Evolutionary conservation across 2,888 invertebrate genomes (phyloP), one percentile per base, ranked within the genome.

Genomic region (Macropis europaea): DNA sequence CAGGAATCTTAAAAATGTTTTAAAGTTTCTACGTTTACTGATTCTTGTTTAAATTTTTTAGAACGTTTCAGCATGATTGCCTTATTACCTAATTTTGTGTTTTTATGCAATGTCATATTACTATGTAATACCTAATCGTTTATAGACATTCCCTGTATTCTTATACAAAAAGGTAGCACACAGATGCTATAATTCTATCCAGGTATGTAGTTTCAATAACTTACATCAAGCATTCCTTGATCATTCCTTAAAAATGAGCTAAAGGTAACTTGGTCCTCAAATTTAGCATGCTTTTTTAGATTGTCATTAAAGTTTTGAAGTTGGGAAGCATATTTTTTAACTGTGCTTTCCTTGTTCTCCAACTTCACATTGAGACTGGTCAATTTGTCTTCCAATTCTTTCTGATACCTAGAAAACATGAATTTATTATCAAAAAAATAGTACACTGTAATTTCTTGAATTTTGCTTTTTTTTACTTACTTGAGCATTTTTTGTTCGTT

Each of bases 331-430:
- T 75, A 83, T 57, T 76, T 79, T 17, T 82, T 77, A 60, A 84
- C 76, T 19, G 79, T 80, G 42, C 84, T 81, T 52, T 88, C 86
- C 62, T 85, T 86, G 11, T 59, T 13, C 36, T 59, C 32, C 52
- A 87, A 67, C 67, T 86, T 76, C 53, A 76, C 79, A 24, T 79
- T 82, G 30, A 87, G 75, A 59, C 82, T 73, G 9, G 57, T 60
- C 42, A 87, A 30, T 76, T 83, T 83, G 50, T 84, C 64, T 52
- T 87, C 80, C 28, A 87, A 66, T 34, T 84, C 74, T 13, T 59
- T 59, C 59, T 82, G 81, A 53, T 80, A 75, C 69, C 88, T 89
- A 53, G 11, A 66, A 66, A 26, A 56, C 11, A 40, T 15, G 43
- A 0, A 38, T 22, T 56, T n/a, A 7, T 34, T 68, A 32, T 2